Conservation (phyloP, 1,140 invertebrate genomes). For the Pseudomyrmex sp. region DNA sequence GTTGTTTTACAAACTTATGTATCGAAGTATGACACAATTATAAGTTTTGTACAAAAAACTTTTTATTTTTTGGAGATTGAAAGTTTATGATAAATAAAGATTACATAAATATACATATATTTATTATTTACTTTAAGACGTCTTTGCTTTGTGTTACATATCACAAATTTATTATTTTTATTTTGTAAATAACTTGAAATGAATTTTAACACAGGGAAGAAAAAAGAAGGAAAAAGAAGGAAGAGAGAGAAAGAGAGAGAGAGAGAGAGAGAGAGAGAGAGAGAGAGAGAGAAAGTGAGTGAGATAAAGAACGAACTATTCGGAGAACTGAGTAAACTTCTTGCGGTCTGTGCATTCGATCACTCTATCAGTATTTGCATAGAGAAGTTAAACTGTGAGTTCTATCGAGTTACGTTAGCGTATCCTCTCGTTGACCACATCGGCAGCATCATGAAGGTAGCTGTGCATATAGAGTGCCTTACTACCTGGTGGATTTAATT, state of each 20-base stretch:
- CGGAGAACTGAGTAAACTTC: constrained; percentile 3
- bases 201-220: too few species aligned
- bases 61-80: too few species aligned
- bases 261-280: background rate
- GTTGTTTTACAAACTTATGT: background rate
- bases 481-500: constrained; percentile 50
- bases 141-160: too few species aligned
- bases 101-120: too few species aligned
- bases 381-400: constrained; percentile 47
- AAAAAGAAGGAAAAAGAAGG: too few species aligned
- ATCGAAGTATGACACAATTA: too few species aligned
- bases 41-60: too few species aligned
- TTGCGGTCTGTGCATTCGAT: background rate
- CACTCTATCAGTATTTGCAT: constrained; percentile 40
- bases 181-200: too few species aligned
- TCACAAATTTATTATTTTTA: too few species aligned
- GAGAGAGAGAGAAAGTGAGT: background rate
- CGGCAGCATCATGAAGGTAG: constrained; percentile 43
- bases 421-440: constrained; percentile 41
- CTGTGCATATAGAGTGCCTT: constrained; percentile 34
- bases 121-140: too few species aligned
- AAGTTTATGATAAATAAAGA: too few species aligned
- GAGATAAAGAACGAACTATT: background rate
- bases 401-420: constrained; percentile 56
- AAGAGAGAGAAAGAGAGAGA: too few species aligned